These are phyloP conservation scores for Neuroscelio doddi DNA, from an alignment of 2,888 invertebrate genomes.

Conservation along the genomic window DNA sequence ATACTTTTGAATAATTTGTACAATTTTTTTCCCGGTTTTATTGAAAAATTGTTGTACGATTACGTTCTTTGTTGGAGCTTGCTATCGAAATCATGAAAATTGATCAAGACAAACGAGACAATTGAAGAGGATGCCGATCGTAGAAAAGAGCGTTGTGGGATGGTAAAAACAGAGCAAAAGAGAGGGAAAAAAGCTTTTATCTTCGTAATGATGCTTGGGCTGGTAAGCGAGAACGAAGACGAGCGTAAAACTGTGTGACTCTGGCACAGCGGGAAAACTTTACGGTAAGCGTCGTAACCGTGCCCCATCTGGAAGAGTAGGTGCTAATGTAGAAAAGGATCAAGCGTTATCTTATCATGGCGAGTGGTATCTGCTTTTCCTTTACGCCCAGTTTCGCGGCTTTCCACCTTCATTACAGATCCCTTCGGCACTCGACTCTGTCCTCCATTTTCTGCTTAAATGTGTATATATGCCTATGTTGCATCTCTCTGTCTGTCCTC, in stretches of 20 bases:
- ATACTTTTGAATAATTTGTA: too few species aligned
- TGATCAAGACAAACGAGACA: conserved; percentile 8
- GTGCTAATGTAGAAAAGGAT: conserved; percentile 53
- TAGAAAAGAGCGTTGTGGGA: background rate
- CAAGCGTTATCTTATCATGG: conserved; percentile 59
- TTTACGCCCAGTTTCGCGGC: background rate
- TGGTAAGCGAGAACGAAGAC: conserved; percentile 9
- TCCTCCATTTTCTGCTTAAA: background rate
- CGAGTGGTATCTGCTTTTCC: conserved; percentile 11
- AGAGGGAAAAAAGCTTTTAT: conserved; percentile 17
- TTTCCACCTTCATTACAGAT: background rate
- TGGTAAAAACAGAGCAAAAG: conserved; percentile 1
- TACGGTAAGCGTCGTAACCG: conserved; percentile 36
- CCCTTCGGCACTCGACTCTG: background rate
- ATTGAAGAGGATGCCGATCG: conserved; percentile 6
- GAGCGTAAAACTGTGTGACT: conserved; percentile 12
- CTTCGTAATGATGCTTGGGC: conserved; percentile 11
- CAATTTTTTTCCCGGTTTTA: too few species aligned
- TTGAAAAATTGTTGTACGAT: background rate
- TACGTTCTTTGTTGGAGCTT: background rate
- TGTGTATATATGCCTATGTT: background rate
- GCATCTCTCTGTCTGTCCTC: too few species aligned
- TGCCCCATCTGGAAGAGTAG: conserved; percentile 48
- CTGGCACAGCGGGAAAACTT: conserved; percentile 7
- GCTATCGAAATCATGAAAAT: background rate